Percentiles rank a stretch among this genome's conserved stretches.
Conservation (phyloP, 2,888 invertebrate genomes). For the Drosophila vallismaia region DNA sequence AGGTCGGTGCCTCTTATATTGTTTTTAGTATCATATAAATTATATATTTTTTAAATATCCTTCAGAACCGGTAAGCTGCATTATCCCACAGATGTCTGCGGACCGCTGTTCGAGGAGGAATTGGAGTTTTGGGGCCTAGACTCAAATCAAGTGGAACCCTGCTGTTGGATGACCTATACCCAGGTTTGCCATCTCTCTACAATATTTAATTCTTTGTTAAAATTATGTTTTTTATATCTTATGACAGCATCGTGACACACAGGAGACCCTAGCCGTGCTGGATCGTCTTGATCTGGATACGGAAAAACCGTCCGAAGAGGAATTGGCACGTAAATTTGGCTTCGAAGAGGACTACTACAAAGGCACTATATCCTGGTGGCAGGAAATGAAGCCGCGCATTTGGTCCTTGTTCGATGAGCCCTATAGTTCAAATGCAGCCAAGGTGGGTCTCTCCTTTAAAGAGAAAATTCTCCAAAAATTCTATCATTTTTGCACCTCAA, state of each 20-base stretch:
- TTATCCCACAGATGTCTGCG: conserved; percentile 99
- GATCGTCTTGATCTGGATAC: conserved; percentile 99
- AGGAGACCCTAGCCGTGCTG: conserved; percentile 98
- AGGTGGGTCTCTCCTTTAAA: conserved; percentile 86
- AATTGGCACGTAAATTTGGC: conserved; percentile 98
- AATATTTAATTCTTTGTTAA: background rate
- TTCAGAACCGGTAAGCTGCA: conserved; percentile 97
- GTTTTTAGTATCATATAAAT: rapidly evolving
- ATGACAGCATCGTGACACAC: conserved; percentile 97
- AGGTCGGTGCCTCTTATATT: conserved; percentile 85
- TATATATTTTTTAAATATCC: background rate
- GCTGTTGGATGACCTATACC: conserved; percentile 99
- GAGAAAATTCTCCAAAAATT: too few species aligned
- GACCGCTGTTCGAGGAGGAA: conserved; percentile 99
- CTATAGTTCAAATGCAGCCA: conserved; percentile 98
- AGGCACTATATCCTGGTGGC: conserved; percentile 97
- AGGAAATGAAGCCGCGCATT: conserved; percentile 97
- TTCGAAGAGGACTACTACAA: conserved; percentile 97
- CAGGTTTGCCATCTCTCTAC: conserved; percentile 86
- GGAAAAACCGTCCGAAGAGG: conserved; percentile 98
- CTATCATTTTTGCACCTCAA: too few species aligned
- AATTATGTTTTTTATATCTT: too few species aligned
- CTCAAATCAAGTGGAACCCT: conserved; percentile 99
- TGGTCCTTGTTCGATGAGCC: conserved; percentile 99
- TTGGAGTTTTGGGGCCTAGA: conserved; percentile 99